Conservation (phyloP, 2,113 vertebrate species). For the Apistogramma diplotaenia region DNA sequence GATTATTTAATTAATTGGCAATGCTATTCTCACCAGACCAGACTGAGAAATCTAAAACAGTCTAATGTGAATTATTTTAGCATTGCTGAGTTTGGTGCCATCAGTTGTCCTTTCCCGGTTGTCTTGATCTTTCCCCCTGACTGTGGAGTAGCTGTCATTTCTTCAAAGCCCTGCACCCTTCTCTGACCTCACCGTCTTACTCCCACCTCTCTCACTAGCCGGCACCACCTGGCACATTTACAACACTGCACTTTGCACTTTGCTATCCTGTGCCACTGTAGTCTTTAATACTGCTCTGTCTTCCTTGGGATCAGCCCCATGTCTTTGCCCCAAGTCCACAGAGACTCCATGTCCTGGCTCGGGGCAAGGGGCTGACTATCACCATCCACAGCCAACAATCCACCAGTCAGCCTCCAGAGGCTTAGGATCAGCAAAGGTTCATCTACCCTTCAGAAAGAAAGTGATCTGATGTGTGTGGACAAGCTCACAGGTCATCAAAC, state of each 20-base stretch:
- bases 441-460: constrained; percentile 42
- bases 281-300: constrained; percentile 1
- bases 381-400: constrained; percentile 17
- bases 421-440: constrained; percentile 30
- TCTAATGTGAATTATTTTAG: constrained; percentile 44
- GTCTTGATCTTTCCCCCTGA: background rate
- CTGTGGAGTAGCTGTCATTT: constrained; percentile 13
- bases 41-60: background rate
- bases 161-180: background rate
- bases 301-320: constrained; percentile 14
- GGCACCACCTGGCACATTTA: background rate
- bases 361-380: constrained; percentile 42
- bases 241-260: constrained; percentile 11
- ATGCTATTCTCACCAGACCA: background rate
- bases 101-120: constrained; percentile 21
- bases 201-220: background rate
- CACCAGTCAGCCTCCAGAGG: constrained; percentile 9
- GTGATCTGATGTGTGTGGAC: constrained; percentile 55
- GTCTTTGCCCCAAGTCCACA: constrained; percentile 8
- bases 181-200: constrained; percentile 16
- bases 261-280: background rate
- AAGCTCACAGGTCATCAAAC: constrained; percentile 39
- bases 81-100: background rate
- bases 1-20: background rate
- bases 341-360: constrained; percentile 14